These are phyloP conservation scores for Nephrotoma flavescens DNA, from an alignment of 2,888 invertebrate genomes.

Conservation along the genomic window DNA sequence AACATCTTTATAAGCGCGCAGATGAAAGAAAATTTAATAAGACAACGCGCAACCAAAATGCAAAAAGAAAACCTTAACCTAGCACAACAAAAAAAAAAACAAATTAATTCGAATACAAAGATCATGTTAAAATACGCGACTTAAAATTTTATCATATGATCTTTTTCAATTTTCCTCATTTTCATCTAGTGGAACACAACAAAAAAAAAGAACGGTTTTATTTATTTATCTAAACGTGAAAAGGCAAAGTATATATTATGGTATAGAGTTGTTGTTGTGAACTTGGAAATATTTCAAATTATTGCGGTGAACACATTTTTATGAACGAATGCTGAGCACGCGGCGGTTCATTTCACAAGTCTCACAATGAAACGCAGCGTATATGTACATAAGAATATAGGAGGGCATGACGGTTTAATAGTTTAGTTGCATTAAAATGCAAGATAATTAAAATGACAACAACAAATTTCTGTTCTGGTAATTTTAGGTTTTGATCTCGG, in stretches of 20 bases:
- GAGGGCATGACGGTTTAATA: neutral
- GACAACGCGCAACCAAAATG: neutral
- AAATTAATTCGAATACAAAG: neutral
- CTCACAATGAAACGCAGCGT: neutral
- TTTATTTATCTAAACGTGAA: neutral
- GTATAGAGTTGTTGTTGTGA: neutral
- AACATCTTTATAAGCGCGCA: neutral
- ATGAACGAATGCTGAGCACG: neutral
- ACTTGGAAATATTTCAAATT: neutral
- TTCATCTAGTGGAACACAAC: neutral
- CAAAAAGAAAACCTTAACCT: neutral
- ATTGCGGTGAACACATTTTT: neutral
- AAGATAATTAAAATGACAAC: neutral
- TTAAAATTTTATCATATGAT: neutral
- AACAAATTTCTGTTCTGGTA: neutral
- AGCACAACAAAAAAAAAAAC: neutral
- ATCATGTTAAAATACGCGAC: neutral
- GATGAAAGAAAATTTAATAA: neutral
- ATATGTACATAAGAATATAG: neutral
- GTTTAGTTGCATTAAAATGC: neutral
- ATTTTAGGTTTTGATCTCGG: neutral
- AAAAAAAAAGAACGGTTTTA: neutral
- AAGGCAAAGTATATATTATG: too few relatives aligned
- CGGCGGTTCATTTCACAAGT: neutral
- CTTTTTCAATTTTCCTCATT: neutral